phyloP scores from a whole-genome alignment of 2,888 invertebrate genomes.

The Prosapia bicincta region DNA sequence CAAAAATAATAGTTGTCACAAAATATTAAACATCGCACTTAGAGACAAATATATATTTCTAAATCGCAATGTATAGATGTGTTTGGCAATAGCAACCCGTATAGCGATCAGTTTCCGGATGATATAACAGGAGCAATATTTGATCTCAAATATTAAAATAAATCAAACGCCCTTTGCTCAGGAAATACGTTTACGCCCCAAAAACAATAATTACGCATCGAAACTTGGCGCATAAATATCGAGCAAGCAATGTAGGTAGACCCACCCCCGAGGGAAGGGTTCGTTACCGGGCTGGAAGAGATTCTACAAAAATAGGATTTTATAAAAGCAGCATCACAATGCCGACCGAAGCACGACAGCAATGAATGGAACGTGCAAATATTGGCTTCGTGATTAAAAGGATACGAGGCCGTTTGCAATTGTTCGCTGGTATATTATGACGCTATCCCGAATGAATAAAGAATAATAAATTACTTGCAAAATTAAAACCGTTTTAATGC shows the following conservation, averaged over 20 bases:
- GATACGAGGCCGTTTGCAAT: neutral
- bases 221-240: neutral
- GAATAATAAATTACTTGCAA: too few species aligned
- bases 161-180: neutral
- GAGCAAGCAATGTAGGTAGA: neutral
- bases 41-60: too few species aligned
- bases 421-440: too few species aligned
- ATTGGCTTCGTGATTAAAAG: neutral
- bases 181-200: neutral
- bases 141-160: neutral
- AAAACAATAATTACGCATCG: neutral
- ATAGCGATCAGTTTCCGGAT: too few species aligned
- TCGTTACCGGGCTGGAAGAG: neutral
- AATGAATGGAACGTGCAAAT: neutral
- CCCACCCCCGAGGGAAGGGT: neutral
- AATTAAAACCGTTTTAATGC: too few species aligned
- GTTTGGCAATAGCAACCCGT: too few species aligned
- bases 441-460: too few species aligned
- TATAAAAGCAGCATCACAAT: neutral
- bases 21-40: too few species aligned
- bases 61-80: too few species aligned
- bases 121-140: neutral
- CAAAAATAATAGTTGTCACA: too few species aligned
- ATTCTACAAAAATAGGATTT: neutral
- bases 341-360: neutral